Base-by-base conservation (phyloP, 2,113 vertebrate species). In the Mastomys natalensis region DNA sequence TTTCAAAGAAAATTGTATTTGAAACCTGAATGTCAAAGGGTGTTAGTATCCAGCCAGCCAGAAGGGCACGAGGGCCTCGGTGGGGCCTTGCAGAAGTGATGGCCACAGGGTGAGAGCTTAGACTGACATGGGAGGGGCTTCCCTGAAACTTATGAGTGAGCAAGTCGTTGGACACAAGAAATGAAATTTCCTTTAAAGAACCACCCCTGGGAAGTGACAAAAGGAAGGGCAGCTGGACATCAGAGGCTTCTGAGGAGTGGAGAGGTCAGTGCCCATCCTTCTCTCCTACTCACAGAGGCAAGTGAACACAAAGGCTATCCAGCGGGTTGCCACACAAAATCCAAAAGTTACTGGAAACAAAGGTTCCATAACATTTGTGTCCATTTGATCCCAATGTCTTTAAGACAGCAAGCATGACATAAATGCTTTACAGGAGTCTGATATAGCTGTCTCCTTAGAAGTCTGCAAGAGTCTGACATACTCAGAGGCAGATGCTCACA, bases 1-100 rank as follows among this genome's bases (percentile, higher is more conserved):
- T 85, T 94, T 86, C 64, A 31, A 78, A 96, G 93, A 94, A 97
- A 93, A 89, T 31, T 74, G 70, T 81, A 94, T 24, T 64, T 74
- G 73, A 91, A 80, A 84, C 7, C 43, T 82, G 66, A 89, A 93
- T 66, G 81, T 45, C 64, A 55, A 80, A 84, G 94, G 89, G 34
- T 84, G 19, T 51, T 22, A 55, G 29, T 26, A 58, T 34, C 53
- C 82, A 89, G 51, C 11, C 29, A 64, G 72, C 58, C 26, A 34
- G 29, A 85, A 29, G 16, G 48, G 68, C 19, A 17, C 2, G 6
- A 43, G 66, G 48, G 24, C 3, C 0, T 10, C 5, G 0, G 2
- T 40, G 68, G 76, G 26, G 51, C 70, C 43, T 24, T 17, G 21
- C 4, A 12, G 40, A 17, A 1, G n/a, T 5, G 58, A 58, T 70